phyloP scores from a whole-genome alignment of 2,888 invertebrate species.

The Apeira syringaria region DNA sequence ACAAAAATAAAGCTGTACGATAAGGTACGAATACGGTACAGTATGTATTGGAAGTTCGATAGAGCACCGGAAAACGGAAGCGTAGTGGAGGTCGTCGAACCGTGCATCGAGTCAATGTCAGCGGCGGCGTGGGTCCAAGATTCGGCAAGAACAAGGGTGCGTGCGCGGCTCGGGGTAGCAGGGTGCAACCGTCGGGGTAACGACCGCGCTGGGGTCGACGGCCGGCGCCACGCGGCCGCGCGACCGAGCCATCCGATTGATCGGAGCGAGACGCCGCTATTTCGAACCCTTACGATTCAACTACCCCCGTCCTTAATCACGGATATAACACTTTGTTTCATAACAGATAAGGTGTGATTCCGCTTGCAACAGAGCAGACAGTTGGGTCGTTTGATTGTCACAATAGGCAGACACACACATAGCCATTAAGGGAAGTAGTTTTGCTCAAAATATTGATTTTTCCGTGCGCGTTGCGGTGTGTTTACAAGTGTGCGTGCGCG shows the following conservation, averaged over 20 bases:
- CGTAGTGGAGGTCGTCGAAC: slow-evolving; percentile 66
- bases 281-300: slow-evolving; percentile 66
- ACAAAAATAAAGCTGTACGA: slow-evolving; percentile 39
- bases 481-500: slow-evolving; percentile 33
- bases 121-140: slow-evolving; percentile 67
- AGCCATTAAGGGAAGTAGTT: slow-evolving; percentile 76
- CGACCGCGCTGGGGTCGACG: slow-evolving; percentile 78
- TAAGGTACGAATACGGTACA: slow-evolving; percentile 23
- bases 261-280: slow-evolving; percentile 73
- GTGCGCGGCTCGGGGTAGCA: slow-evolving; percentile 72
- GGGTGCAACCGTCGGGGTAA: slow-evolving; percentile 79
- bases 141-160: slow-evolving; percentile 77
- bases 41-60: slow-evolving; percentile 45
- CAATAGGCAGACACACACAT: slow-evolving; percentile 58
- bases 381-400: slow-evolving; percentile 46
- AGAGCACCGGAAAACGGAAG: slow-evolving; percentile 70
- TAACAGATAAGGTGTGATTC: slow-evolving; percentile 65
- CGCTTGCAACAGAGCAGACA: slow-evolving; percentile 35
- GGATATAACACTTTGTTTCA: slow-evolving; percentile 63
- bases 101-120: slow-evolving; percentile 76
- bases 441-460: slow-evolving; percentile 84
- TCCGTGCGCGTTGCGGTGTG: slow-evolving; percentile 68
- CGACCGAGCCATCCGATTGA: slow-evolving; percentile 76
- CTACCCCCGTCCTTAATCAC: slow-evolving; percentile 59
- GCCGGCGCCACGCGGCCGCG: slow-evolving; percentile 78